Base-by-base conservation (phyloP, 2,797 vertebrate species). In the Sebastes iracundus region DNA sequence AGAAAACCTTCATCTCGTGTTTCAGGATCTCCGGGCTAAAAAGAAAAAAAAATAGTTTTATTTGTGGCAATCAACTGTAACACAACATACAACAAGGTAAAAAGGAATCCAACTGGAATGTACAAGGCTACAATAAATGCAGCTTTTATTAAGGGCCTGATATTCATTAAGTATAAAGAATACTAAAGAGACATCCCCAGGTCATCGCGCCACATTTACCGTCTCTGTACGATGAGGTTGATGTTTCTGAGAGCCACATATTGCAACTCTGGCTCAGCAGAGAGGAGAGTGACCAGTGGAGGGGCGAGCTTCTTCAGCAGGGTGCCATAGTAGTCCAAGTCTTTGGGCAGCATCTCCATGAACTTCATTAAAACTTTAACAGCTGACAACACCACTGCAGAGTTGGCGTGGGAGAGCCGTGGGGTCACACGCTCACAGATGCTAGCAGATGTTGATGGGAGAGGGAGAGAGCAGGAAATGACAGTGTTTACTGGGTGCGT, bases 341-440 rank as follows among this genome's bases (percentile, higher is more conserved):
- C 98, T 94, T 99, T 99, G 0, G 98, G 98, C 46, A 99, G 90
- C 97, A 99, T 98, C 94, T 99, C 98, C 97, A 99, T 99, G 91
- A 99, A 99, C 93, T 99, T 99, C 98, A 99, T 99, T 78, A 99
- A 94, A 77, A 99, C 98, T 90, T 99, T 99, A 73, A 99, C 98
- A 0, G 98, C 98, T 0, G 98, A 99, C 75, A 99, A 94, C 84
- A 99, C 98, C 91, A 99, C 98, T 0, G 98, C 98, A 0, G 98
- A 98, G 95, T 99, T 99, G 91, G 98, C 98, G 0, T 99, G 98
- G 14, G 98, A 99, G 72, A 99, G 96, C 18, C 98, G 95, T 0
- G 98, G 98, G 0, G 98, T 99, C 86, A 99, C 98, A 8, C 98
- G 96, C 91, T 99, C 98, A 2, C 98, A 99, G 92, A 99, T 98